A percentile compares a stretch with the other conserved stretches of the same genome.
These are phyloP conservation scores for Engraulis encrasicolus DNA, from an alignment of 2,113 vertebrate genomes.

Conservation along the genomic window DNA sequence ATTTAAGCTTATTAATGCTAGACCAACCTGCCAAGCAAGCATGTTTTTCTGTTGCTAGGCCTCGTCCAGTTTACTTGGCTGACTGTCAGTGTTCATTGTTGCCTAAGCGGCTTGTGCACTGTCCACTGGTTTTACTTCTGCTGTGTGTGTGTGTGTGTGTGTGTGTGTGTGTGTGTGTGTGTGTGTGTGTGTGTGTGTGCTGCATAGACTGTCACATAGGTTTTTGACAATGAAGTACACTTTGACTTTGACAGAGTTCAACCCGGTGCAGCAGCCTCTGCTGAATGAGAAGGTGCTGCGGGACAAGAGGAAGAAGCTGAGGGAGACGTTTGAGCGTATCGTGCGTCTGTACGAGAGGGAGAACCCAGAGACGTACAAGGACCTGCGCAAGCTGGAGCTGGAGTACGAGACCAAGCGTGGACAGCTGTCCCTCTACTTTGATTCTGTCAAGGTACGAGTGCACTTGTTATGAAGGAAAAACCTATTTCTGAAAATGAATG, in stretches of 20 bases:
- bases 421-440: constrained; percentile 94
- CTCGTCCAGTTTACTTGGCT: no score
- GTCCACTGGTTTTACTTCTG: no score
- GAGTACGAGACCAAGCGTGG: constrained; percentile 97
- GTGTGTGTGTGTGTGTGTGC: neutral
- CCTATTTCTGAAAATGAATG: neutral
- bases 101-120: no score
- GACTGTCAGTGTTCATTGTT: no score
- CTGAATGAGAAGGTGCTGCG: constrained; percentile 96
- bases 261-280: constrained; percentile 93
- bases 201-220: constrained; percentile 6
- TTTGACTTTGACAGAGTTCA: constrained; percentile 97
- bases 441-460: constrained; percentile 62
- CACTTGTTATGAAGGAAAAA: neutral
- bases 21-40: no score
- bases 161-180: no score
- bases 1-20: no score
- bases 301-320: constrained; percentile 96
- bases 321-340: constrained; percentile 96
- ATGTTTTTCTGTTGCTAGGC: no score
- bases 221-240: no score
- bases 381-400: constrained; percentile 89
- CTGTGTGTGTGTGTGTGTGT: no score
- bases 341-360: constrained; percentile 90
- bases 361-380: constrained; percentile 95